phyloP scores from a whole-genome alignment of 2,797 vertebrate species.

The Notamacropus eugenii region DNA sequence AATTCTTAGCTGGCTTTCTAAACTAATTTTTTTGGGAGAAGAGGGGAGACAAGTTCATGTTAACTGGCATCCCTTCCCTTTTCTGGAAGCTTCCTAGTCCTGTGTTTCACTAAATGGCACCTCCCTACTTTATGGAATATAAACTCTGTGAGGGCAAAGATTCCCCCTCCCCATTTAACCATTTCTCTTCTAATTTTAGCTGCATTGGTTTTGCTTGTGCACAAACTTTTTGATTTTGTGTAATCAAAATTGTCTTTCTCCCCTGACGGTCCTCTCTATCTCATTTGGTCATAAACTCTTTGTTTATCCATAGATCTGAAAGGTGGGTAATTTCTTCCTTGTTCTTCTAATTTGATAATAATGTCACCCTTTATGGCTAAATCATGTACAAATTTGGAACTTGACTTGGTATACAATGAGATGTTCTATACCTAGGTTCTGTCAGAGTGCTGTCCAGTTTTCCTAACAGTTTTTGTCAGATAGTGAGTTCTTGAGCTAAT shows the following conservation, averaged over 20 bases:
- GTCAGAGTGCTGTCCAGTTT: neutral
- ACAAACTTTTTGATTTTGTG: neutral
- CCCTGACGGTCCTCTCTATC: neutral
- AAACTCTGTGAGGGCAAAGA: neutral
- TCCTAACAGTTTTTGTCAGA: neutral
- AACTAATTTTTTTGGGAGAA: neutral
- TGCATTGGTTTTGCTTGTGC: neutral
- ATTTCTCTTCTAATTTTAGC: neutral
- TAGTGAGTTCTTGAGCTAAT: neutral
- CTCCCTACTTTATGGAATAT: neutral
- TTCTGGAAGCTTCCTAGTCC: neutral
- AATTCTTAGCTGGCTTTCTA: neutral
- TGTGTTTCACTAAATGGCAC: neutral
- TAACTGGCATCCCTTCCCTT: neutral
- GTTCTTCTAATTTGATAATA: neutral
- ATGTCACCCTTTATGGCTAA: neutral
- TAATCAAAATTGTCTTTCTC: neutral
- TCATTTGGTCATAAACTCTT: neutral
- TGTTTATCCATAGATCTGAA: neutral
- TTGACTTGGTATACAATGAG: neutral
- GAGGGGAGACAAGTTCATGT: neutral
- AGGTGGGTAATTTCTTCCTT: neutral
- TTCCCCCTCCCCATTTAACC: neutral
- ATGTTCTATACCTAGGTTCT: neutral
- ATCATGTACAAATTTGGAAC: neutral